Evolutionary conservation across 2,113 vertebrate genomes (phyloP).

Genomic region (Myiagra hebetior): DNA sequence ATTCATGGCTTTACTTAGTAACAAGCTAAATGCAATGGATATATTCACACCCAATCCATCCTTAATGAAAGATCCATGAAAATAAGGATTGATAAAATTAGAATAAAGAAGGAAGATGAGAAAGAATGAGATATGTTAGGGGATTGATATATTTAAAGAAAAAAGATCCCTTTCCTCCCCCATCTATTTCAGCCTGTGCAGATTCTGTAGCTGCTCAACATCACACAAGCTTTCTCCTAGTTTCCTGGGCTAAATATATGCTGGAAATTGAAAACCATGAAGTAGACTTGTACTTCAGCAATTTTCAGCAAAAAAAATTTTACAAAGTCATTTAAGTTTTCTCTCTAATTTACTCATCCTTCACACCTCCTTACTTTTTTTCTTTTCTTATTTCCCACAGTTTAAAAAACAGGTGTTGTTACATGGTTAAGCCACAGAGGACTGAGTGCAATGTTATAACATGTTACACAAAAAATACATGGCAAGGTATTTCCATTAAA

Average conservation of each 20-base stretch:
- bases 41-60: neutral
- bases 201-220: neutral
- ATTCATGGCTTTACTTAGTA: neutral
- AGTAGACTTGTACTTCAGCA: neutral
- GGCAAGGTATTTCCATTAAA: slow-evolving; percentile 52
- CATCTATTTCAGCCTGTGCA: neutral
- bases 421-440: neutral
- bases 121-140: neutral
- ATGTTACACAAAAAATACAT: neutral
- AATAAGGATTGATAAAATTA: neutral
- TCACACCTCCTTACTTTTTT: neutral
- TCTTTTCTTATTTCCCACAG: too few species aligned
- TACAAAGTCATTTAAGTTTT: neutral
- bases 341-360: neutral
- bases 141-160: neutral
- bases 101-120: neutral
- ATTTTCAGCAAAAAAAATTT: neutral
- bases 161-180: neutral
- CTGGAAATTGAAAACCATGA: neutral
- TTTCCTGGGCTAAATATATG: neutral
- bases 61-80: neutral
- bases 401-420: neutral
- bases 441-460: neutral
- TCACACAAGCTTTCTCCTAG: neutral
- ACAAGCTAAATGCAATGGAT: neutral